Percentiles rank a stretch among this genome's conserved stretches.
These are phyloP conservation scores for Semotilus atromaculatus DNA, from an alignment of 2,797 vertebrate genomes.

Conservation along the genomic window DNA sequence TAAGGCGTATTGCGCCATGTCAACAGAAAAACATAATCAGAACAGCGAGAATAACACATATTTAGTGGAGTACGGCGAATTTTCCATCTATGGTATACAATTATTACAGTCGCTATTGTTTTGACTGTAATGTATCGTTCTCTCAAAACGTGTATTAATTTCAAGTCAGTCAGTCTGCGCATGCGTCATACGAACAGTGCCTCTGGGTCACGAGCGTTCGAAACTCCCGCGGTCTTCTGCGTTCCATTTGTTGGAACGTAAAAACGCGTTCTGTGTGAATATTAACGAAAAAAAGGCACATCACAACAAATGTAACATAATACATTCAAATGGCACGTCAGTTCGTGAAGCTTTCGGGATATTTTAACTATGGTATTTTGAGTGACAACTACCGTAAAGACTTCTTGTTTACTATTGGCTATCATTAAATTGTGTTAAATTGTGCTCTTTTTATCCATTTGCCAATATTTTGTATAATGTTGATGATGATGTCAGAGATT, in stretches of 20 bases:
- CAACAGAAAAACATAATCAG: background rate
- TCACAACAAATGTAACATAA: background rate
- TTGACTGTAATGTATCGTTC: no score
- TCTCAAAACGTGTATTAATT: background rate
- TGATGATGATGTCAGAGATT: background rate
- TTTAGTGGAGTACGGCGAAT: background rate
- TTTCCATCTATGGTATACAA: no score
- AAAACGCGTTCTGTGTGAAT: background rate
- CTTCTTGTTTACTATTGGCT: background rate
- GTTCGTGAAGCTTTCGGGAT: no score
- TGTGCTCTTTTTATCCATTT: background rate
- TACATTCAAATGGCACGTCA: background rate
- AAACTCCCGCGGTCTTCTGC: constrained; percentile 4
- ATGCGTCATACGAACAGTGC: background rate
- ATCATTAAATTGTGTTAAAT: background rate
- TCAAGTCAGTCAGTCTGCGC: background rate
- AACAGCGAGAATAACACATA: background rate
- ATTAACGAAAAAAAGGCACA: background rate
- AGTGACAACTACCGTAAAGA: background rate
- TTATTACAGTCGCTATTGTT: background rate
- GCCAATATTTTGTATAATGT: background rate
- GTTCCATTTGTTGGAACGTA: background rate
- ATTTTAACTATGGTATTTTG: background rate
- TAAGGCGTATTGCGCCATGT: no score
- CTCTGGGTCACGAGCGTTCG: background rate